Evolutionary conservation across 2,797 vertebrate genomes (phyloP).

Genomic region (Calcarius lapponicus): DNA sequence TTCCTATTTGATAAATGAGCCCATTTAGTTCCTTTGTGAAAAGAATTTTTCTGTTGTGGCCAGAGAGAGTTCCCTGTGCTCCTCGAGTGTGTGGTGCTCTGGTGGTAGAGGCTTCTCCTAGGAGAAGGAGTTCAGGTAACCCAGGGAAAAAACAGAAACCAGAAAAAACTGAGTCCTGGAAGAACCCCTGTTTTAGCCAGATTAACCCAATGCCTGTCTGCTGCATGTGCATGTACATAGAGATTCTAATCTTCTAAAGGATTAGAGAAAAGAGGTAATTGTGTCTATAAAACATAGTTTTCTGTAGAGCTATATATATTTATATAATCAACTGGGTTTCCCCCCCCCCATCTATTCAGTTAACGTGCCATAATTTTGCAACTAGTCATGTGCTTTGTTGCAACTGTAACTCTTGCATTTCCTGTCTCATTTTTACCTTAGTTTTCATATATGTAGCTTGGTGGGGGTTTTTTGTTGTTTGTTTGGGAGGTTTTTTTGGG

Average conservation of each 20-base stretch:
- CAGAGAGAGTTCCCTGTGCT: not conserved
- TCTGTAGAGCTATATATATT: not conserved
- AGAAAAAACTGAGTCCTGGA: not conserved
- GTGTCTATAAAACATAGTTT: not conserved
- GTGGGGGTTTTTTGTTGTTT: accelerated
- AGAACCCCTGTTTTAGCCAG: not conserved
- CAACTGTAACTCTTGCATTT: not conserved
- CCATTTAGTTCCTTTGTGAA: not conserved
- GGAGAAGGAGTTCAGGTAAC: not conserved
- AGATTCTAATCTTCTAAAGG: not conserved
- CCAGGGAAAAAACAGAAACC: not conserved
- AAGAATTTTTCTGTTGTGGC: not conserved
- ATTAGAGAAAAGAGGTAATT: not conserved
- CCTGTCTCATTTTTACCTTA: not conserved
- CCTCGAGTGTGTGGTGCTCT: not conserved
- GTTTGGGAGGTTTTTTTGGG: not conserved
- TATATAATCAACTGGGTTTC: not conserved
- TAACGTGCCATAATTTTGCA: not conserved
- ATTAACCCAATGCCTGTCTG: not conserved
- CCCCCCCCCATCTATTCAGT: accelerated
- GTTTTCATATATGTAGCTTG: not conserved
- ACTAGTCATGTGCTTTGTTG: not conserved
- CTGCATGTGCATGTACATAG: not conserved
- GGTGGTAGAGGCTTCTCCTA: not conserved
- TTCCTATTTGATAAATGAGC: conserved; percentile 5